Base-by-base conservation (phyloP, 2,113 vertebrate species). In the Stegastes partitus region DNA sequence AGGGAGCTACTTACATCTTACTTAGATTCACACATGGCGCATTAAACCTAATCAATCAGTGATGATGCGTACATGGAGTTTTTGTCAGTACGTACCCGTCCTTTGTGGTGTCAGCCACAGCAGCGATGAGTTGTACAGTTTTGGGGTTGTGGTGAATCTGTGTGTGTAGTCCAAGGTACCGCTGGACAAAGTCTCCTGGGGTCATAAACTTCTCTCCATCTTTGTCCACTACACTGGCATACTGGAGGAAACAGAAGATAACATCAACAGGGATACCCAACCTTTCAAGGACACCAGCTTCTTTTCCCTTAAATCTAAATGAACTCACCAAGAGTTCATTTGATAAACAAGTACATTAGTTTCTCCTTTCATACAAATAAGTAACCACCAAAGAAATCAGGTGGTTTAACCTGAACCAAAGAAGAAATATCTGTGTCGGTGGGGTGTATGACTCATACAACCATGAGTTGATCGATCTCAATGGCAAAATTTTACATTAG, bases 31-130 rank as follows among this genome's bases (percentile, higher is more conserved):
- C 31, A 74, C 49, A 54, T 31, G 11, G 23, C 23, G 34, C 76
- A 74, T 88, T 83, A 85, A 80, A n/a, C n/a, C 16, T 55, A 34
- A 42, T 55, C 16, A 69, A 66, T 82, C 67, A 73, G n/a, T 45
- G 8, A 56, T 42, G 34, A 79, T 68, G 62, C 62, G 63, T 26
- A 19, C 9, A 12, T 12, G 14, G 2, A 8, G 25, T 70, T 19
- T 55, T 16, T 53, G 2, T 47, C 1, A 2, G 5, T 21, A 82
- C 96, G 91, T 91, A 99, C 98, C 98, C 98, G 90, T 99, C 98
- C 90, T 99, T 99, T 59, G 98, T 99, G 68, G 97, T 97, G 93
- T 99, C 98, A 10, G 98, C 98, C 31, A 99, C 98, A 90, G 97
- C 98, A 67, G 97, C 96, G 53, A 99, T 94, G 64, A 99, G 95